Base-by-base conservation (phyloP, 2,113 vertebrate species). In the Podocnemis expansa region DNA sequence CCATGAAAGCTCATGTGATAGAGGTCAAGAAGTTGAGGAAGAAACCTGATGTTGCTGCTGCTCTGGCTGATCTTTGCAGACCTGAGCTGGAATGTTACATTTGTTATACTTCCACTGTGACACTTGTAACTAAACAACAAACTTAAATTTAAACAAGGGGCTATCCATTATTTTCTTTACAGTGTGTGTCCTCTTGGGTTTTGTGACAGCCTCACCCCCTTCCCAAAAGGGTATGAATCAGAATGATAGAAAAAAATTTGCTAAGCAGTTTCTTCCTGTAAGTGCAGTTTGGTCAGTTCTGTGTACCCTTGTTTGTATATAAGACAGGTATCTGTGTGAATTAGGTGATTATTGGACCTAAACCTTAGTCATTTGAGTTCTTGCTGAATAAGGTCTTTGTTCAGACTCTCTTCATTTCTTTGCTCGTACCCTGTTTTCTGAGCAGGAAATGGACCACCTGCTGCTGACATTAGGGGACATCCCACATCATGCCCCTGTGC, bases 391-490 rank as follows among this genome's bases (percentile, higher is more conserved):
- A 21, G 29, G 41, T 2, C 45, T 80, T 5, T 16, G 84, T 83
- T 78, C 2, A 31, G 47, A 52, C 49, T 11, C 6, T 91, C 8
- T 94, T 67, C 34, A 1, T 52, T 73, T 11, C 11, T 90, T 88
- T 60, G 22, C 5, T 79, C n/a, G 63, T 96, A 34, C 8, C 76
- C 63, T 94, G 29, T 96, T 4, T 78, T 89, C 43, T 89, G 21
- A 0, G 4, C 94, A 99, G 99, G 99, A 99, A 89, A 99, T 99
- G 98, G 99, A 99, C 96, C 98, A 93, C 96, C 97, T 99, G 90
- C 97, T 99, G 96, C 95, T 99, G 92, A 99, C 99, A 6, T 98
- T 99, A 1, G 99, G 99, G 24, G 99, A 99, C 96, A 98, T 99
- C 91, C 95, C 98, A 11, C 99, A 99, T 94, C 99, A 99, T 0